Evolutionary conservation across 2,888 invertebrate genomes (phyloP).

Genomic region (Aphrophora alni): DNA sequence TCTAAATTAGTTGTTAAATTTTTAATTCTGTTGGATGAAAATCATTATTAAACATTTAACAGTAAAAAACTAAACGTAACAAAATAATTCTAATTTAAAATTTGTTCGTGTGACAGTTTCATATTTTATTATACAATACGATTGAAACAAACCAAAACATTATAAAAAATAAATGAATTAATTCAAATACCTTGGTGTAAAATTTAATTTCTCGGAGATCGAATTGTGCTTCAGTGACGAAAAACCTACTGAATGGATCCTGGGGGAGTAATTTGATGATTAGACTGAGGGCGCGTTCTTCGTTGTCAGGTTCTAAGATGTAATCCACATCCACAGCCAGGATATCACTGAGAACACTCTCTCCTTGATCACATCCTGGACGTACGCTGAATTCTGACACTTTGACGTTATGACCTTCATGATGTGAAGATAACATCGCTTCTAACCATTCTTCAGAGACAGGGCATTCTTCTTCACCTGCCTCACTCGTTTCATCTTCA

Average conservation of each 20-base stretch:
- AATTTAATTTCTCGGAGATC: slow-evolving; percentile 82
- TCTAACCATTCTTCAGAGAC: slow-evolving; percentile 66
- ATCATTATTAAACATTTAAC: too few relatives aligned
- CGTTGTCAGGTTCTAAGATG: slow-evolving; percentile 55
- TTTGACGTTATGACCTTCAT: slow-evolving; percentile 53
- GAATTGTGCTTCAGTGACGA: slow-evolving; percentile 83
- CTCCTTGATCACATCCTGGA: slow-evolving; percentile 64
- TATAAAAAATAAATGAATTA: too few relatives aligned
- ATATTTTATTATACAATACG: too few relatives aligned
- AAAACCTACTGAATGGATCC: slow-evolving; percentile 79
- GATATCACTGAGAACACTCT: slow-evolving; percentile 78
- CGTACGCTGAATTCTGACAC: slow-evolving; percentile 63
- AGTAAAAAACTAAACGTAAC: too few relatives aligned
- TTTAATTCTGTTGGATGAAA: too few relatives aligned
- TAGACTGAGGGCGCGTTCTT: slow-evolving; percentile 59
- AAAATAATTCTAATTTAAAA: too few relatives aligned
- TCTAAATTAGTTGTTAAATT: too few relatives aligned
- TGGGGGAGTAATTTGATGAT: slow-evolving; percentile 79
- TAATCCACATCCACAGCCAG: slow-evolving; percentile 77
- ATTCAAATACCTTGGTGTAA: slow-evolving; percentile 72
- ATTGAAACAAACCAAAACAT: too few relatives aligned
- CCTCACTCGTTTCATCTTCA: slow-evolving; percentile 30
- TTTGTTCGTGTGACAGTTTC: too few relatives aligned
- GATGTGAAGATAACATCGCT: slow-evolving; percentile 61
- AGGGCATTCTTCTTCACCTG: slow-evolving; percentile 58